Evolutionary conservation across 1,140 invertebrate species (phyloP).

Genomic region (Drosophila tropicalis): DNA sequence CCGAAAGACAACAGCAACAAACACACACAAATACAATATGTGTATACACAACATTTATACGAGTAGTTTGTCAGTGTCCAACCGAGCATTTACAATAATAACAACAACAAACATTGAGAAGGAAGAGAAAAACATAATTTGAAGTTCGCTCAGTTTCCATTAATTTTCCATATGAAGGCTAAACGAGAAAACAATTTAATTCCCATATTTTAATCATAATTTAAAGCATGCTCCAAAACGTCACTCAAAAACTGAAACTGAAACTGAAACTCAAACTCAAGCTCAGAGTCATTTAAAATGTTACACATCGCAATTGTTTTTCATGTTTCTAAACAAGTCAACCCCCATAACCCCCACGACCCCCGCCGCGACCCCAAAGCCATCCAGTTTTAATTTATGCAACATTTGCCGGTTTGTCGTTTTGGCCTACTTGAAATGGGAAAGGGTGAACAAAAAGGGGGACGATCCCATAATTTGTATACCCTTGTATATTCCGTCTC

Average conservation of each 20-base stretch:
- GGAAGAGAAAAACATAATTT: slow-evolving; percentile 37
- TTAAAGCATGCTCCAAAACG: slow-evolving; percentile 63
- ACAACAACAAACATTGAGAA: slow-evolving; percentile 17
- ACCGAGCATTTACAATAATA: background rate
- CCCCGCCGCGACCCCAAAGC: background rate
- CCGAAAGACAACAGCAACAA: slow-evolving; percentile 31
- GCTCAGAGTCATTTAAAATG: slow-evolving; percentile 36
- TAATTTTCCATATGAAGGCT: slow-evolving; percentile 53
- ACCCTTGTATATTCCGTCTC: slow-evolving; percentile 34
- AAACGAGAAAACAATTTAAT: slow-evolving; percentile 67
- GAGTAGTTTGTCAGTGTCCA: slow-evolving; percentile 64
- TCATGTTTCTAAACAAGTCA: background rate
- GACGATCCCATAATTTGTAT: too few species aligned
- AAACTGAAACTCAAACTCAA: too few species aligned
- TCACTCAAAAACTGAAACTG: slow-evolving; percentile 68
- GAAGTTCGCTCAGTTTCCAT: slow-evolving; percentile 49
- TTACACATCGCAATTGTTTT: slow-evolving; percentile 16
- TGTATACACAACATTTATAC: slow-evolving; percentile 23
- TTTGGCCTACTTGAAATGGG: slow-evolving; percentile 16
- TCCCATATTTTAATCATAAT: slow-evolving; percentile 68
- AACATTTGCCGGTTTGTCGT: slow-evolving; percentile 48
- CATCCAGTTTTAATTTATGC: slow-evolving; percentile 57
- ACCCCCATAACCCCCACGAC: background rate
- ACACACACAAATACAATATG: slow-evolving; percentile 17
- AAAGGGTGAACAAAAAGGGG: slow-evolving; percentile 15